These are phyloP conservation scores for Marcusenius ussheri DNA, from an alignment of 2,113 vertebrate species.

Conservation along the genomic window DNA sequence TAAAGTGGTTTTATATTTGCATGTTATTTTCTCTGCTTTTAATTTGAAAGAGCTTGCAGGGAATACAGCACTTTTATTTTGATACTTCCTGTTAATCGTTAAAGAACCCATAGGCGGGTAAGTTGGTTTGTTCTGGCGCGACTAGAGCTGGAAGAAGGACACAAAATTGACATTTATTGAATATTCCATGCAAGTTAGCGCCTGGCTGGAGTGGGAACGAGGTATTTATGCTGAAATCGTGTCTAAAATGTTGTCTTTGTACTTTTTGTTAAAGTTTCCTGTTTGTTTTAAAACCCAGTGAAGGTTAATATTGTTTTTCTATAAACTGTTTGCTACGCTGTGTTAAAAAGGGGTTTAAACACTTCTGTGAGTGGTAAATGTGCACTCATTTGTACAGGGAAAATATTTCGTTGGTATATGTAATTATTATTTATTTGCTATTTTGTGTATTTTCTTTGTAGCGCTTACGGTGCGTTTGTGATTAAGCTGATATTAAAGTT, in stretches of 20 bases:
- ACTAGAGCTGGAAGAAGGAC: not conserved
- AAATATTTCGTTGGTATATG: not conserved
- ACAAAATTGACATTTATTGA: not conserved
- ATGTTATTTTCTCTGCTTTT: not conserved
- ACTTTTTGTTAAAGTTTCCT: not conserved
- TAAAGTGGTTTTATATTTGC: not conserved
- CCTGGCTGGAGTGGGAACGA: not conserved
- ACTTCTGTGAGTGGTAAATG: not conserved
- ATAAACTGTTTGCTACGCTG: not conserved
- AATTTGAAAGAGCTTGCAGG: not conserved
- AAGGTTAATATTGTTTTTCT: not conserved
- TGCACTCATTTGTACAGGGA: not conserved
- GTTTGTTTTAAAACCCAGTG: not conserved
- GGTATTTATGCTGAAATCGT: not conserved
- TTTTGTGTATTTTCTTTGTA: not conserved
- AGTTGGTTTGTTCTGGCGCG: not conserved
- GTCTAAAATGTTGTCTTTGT: not conserved
- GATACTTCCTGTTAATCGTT: not conserved
- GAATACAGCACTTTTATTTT: not conserved
- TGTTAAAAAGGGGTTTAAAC: not conserved
- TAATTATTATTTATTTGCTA: not conserved
- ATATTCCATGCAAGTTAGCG: not conserved
- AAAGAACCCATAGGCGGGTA: not conserved
- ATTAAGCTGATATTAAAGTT: not conserved
- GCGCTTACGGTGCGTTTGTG: not conserved